Conservation (phyloP, 2,113 vertebrate genomes). For the Calyptommatus sinebrachiatus region DNA sequence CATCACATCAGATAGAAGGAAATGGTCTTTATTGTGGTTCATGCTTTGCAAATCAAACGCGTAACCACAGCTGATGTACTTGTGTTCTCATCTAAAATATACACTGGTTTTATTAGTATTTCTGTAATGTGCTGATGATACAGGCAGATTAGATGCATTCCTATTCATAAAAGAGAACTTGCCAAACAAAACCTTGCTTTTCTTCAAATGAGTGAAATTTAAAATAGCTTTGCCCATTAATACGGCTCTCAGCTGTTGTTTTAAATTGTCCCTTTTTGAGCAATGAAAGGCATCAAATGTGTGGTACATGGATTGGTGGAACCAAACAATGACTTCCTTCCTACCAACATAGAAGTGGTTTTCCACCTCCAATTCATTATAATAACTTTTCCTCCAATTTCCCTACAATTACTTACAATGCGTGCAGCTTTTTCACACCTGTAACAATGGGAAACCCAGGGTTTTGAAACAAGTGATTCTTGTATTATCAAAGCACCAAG, state of each 20-base stretch:
- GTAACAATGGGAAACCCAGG: not conserved
- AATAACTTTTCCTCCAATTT: not conserved
- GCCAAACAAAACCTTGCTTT: not conserved
- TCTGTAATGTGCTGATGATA: not conserved
- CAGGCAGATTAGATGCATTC: slow-evolving; percentile 14
- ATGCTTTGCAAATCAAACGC: slow-evolving; percentile 52
- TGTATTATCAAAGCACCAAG: not conserved
- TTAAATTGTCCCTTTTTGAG: not conserved
- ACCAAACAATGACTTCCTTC: not conserved
- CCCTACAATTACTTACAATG: not conserved
- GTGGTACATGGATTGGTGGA: not conserved
- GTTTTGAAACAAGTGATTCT: not conserved
- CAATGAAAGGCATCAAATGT: not conserved
- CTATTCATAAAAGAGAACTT: not conserved
- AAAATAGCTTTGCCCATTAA: not conserved
- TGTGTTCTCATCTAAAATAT: slow-evolving; percentile 24
- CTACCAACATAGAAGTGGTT: not conserved
- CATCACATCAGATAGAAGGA: slow-evolving; percentile 56
- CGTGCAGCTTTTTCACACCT: slow-evolving; percentile 11
- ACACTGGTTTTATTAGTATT: slow-evolving; percentile 37
- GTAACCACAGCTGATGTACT: slow-evolving; percentile 37
- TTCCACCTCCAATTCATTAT: not conserved
- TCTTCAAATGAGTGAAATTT: not conserved
- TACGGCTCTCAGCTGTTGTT: not conserved
- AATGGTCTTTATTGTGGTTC: slow-evolving; percentile 55